Conservation (phyloP, 1,140 invertebrate species). For the Macrosteles quadrilineatus region DNA sequence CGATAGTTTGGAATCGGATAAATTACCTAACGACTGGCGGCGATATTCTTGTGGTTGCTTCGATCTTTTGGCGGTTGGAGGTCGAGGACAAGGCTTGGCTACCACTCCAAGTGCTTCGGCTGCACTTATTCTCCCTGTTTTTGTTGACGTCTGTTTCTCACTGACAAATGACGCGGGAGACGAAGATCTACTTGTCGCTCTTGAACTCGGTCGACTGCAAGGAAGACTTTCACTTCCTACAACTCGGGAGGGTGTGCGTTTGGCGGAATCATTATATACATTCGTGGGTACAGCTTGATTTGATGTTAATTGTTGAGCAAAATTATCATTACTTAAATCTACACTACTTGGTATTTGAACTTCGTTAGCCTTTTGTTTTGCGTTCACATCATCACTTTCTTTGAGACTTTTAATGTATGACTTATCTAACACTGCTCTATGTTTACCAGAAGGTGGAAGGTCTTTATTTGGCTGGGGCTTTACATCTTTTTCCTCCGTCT, state of each 20-base stretch:
- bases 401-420: slow-evolving; percentile 12
- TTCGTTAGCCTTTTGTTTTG: not conserved
- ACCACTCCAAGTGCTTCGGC: slow-evolving; percentile 44
- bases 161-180: slow-evolving; percentile 38
- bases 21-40: slow-evolving; percentile 43
- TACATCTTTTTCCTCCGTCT: slow-evolving; percentile 9
- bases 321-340: not conserved
- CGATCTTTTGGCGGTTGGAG: slow-evolving; percentile 35
- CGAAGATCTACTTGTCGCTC: slow-evolving; percentile 39
- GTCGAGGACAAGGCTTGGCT: slow-evolving; percentile 44
- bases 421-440: slow-evolving; percentile 24
- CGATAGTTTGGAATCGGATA: slow-evolving; percentile 42
- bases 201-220: slow-evolving; percentile 39
- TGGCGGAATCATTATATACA: slow-evolving; percentile 14
- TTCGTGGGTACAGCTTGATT: slow-evolving; percentile 2
- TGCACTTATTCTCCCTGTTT: slow-evolving; percentile 41
- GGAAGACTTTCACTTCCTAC: slow-evolving; percentile 39
- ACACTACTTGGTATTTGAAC: not conserved
- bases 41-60: slow-evolving; percentile 39
- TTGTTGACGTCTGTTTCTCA: slow-evolving; percentile 19
- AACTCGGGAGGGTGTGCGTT: not conserved
- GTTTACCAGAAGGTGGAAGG: not conserved
- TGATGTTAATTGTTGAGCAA: slow-evolving; percentile 6
- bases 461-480: slow-evolving; percentile 8
- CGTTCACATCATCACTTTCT: slow-evolving; percentile 1